These are phyloP conservation scores for Sebastes matsubarae DNA, from an alignment of 2,797 vertebrate species.

Conservation along the genomic window DNA sequence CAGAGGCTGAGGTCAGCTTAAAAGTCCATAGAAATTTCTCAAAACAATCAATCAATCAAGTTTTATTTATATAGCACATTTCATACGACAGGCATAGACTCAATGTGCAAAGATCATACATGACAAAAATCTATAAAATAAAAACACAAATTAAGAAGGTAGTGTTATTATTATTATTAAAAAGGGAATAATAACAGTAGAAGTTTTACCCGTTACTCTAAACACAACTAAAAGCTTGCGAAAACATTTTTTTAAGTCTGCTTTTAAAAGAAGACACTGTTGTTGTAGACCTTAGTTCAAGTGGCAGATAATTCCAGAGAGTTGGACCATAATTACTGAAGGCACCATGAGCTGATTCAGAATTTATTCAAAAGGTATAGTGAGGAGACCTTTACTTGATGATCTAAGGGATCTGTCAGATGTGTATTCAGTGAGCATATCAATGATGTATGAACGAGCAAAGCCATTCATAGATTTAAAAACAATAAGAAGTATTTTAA, in stretches of 20 bases:
- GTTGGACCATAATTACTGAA: not conserved
- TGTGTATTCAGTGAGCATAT: not conserved
- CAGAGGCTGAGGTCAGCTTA: not conserved
- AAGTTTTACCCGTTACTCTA: not conserved
- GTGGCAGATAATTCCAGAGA: not conserved
- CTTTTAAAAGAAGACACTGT: too few relatives aligned
- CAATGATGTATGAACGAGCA: not conserved
- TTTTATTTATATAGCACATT: not conserved
- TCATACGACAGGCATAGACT: not conserved
- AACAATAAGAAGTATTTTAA: too few relatives aligned
- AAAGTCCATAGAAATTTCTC: not conserved
- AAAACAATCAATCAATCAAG: not conserved
- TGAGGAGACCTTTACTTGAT: not conserved
- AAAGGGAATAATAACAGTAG: not conserved
- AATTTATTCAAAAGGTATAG: not conserved
- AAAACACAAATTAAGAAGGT: not conserved
- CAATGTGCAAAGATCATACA: not conserved
- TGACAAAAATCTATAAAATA: not conserved
- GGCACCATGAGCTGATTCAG: not conserved
- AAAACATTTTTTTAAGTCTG: accelerated
- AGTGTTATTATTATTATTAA: not conserved
- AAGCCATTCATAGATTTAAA: not conserved
- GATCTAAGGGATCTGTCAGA: too few relatives aligned
- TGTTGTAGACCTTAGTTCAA: too few relatives aligned
- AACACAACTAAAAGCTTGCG: too few relatives aligned